Base-by-base conservation (phyloP, 2,113 vertebrate genomes). In the Vulpes vulpes region DNA sequence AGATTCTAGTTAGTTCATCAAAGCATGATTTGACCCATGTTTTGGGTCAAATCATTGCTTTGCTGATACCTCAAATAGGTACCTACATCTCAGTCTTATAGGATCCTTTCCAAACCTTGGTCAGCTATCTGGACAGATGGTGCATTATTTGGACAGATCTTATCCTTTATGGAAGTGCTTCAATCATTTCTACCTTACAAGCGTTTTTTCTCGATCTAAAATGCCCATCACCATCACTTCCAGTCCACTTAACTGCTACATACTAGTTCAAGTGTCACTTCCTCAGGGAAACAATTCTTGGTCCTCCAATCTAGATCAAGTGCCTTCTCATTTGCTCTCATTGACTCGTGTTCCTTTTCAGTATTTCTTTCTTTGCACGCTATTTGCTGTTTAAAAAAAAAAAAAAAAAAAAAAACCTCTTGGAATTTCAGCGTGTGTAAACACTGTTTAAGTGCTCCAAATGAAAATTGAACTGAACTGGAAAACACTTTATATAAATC, bases 351-450 rank as follows among this genome's bases (percentile, higher is more conserved):
- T 49, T 89, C 83, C 67, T 88, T 59, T 93, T 69, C 49, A 43
- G 78, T 93, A n/a, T n/a, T 59, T 88, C 49, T 91, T 79, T 65
- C 43, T 85, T 93, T 76, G 94, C 59, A 94, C n/a, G 60, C 6
- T 67, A 80, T 19, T 95, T 95, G 35, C 60, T 79, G 30, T 82
- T 64, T 6, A 43, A 85, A 84, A n/a, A 17, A 59, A 59, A 59
- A 57, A 57, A 17, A 59, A 59, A 59, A 59, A 57, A 57, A 57
- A 76, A 65, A 25, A 8, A 1, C 15, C 11, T 17, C 38, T 62
- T 79, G 16, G n/a, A 94, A 81, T 43, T 87, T 95, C 78, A 22
- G 57, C 55, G 87, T 80, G 59, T 81, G 17, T n/a, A 92, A 93
- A 57, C 73, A 91, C 22, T 73, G 27, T 62, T 87, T 88, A 91